A percentile compares a stretch with the other conserved stretches of the same genome.
These are phyloP conservation scores for Balearica regulorum DNA, from an alignment of 2,797 vertebrate genomes.

Conservation along the genomic window DNA sequence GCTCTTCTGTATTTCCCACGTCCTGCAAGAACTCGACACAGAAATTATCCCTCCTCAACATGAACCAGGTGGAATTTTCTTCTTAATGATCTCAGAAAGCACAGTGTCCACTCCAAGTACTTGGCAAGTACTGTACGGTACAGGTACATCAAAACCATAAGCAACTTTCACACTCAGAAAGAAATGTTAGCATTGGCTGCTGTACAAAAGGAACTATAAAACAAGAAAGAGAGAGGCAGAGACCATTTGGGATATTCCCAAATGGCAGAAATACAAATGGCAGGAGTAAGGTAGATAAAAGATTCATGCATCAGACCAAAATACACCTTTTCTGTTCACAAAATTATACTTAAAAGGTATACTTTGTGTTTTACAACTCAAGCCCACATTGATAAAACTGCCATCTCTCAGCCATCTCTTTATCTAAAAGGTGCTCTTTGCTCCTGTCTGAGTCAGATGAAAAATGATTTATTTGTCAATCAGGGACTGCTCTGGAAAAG, in stretches of 20 bases:
- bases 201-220: slow-evolving; percentile 2
- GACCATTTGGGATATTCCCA: neutral
- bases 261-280: slow-evolving; percentile 6
- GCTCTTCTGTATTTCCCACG: neutral
- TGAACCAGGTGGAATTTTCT: neutral
- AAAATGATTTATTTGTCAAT: neutral
- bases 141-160: neutral
- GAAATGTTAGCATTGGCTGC: neutral
- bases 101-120: neutral
- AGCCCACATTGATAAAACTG: neutral
- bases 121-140: neutral
- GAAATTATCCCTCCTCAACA: neutral
- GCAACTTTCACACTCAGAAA: neutral
- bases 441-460: neutral
- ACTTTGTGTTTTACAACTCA: neutral
- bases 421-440: neutral
- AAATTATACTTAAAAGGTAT: neutral
- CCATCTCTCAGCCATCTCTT: neutral
- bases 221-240: neutral
- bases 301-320: neutral
- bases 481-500: neutral
- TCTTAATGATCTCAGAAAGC: neutral
- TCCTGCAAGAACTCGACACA: neutral
- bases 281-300: neutral
- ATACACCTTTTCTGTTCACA: neutral